Evolutionary conservation across 2,888 invertebrate genomes (phyloP).

Genomic region (Sceliomorpha sp.): DNA sequence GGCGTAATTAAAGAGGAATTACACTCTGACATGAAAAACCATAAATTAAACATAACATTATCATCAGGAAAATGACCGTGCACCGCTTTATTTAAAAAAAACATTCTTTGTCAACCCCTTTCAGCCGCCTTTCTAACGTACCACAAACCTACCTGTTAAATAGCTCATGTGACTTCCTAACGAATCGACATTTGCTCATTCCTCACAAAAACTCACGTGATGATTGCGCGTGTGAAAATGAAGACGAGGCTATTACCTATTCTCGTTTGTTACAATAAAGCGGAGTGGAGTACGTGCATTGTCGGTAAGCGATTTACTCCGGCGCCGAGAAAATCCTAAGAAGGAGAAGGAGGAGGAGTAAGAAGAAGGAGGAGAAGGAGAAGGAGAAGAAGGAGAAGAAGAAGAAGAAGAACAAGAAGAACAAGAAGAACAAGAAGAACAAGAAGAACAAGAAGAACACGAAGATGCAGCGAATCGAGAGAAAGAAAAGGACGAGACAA

Average conservation of each 20-base stretch:
- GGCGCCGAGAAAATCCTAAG: not conserved
- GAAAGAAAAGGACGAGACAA: constrained; percentile 2
- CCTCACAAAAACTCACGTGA: constrained; percentile 8
- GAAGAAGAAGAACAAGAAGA: constrained; percentile 7
- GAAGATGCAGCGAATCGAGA: no score
- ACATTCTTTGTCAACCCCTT: no score
- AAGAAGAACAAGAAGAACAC: no score
- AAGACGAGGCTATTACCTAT: constrained; percentile 37
- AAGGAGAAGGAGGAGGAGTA: constrained; percentile 6
- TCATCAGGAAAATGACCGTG: no score
- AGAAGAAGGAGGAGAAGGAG: not conserved
- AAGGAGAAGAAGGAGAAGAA: constrained; percentile 13
- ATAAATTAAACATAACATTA: no score
- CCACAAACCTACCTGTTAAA: no score
- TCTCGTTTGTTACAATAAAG: constrained; percentile 47
- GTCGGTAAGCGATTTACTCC: constrained; percentile 7
- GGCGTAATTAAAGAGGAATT: no score
- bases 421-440: constrained; percentile 2
- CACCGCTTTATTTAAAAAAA: no score
- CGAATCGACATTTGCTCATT: no score
- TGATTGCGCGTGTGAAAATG: constrained; percentile 33
- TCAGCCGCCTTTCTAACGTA: no score
- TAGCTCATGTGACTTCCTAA: no score
- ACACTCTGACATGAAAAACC: no score
- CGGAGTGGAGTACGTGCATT: constrained; percentile 10